phyloP scores from a whole-genome alignment of 2,797 vertebrate species.

The Bradypodion ventrale region DNA sequence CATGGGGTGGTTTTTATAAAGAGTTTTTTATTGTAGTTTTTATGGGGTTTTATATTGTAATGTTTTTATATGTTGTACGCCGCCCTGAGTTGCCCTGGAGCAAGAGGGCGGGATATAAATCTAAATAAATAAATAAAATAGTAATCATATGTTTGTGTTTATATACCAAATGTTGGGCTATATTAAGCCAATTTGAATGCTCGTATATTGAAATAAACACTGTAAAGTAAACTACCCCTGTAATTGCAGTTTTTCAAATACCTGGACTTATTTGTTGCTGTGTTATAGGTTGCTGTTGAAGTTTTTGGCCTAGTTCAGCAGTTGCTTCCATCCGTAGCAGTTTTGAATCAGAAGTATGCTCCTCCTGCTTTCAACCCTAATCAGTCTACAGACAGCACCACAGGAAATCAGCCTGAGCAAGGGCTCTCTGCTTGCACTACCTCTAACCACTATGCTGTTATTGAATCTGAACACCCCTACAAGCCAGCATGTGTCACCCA shows the following conservation, averaged over 20 bases:
- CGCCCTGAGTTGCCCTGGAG: no score
- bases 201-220: fast-evolving
- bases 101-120: no score
- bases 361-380: constrained; percentile 98
- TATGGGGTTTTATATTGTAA: no score
- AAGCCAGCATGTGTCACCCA: constrained; percentile 94
- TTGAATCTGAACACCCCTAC: constrained; percentile 98
- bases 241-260: fast-evolving
- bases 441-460: constrained; percentile 93
- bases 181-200: neutral
- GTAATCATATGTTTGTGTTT: neutral
- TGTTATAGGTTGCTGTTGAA: constrained; percentile 91
- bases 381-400: constrained; percentile 99
- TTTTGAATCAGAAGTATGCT: constrained; percentile 97
- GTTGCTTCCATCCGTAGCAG: constrained; percentile 92
- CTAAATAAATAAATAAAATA: no score
- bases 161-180: neutral
- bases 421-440: constrained; percentile 96
- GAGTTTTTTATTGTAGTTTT: no score
- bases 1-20: no score
- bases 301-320: constrained; percentile 98
- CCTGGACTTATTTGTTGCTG: fast-evolving
- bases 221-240: neutral
- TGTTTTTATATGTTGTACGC: no score
- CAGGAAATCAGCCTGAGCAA: constrained; percentile 96